Base-by-base conservation (phyloP, 37 sponge, comb jelly and placozoan genomes). In the Crambe crambe region DNA sequence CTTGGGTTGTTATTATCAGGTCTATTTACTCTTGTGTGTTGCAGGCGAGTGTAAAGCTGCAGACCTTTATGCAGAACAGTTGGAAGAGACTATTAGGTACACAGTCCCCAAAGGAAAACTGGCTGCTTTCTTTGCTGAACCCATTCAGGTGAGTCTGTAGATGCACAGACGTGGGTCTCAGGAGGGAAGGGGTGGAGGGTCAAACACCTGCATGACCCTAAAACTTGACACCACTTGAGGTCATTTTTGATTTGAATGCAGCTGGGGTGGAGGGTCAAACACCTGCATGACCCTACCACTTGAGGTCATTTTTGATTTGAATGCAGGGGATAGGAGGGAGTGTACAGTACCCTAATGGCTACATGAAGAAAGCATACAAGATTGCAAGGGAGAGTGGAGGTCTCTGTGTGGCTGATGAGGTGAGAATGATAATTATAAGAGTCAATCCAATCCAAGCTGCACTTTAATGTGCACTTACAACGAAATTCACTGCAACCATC, bases 111-210 rank as follows among this genome's bases (percentile, higher is more conserved):
- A 83, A 80, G 76, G 71, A 21, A 86, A 79, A 65, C 36, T 97
- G 18, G 98, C 95, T 57, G 98, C 85, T 3, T 95, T 97, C 74
- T 85, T 95, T 74, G 93, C 86, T 41, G 98, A 97, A 80, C 81
- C 87, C 6, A 92, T 97, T 30, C 95, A 96, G 71, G 95, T 91
- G 17, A 31, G 84, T 30, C 54, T 51, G 15, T n/a, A n/a, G n/a
- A n/a, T n/a, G n/a, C n/a, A n/a, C n/a, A n/a, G n/a, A n/a, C n/a
- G n/a, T n/a, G n/a, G n/a, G n/a, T n/a, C n/a, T n/a, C n/a, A n/a
- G n/a, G n/a, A n/a, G n/a, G n/a, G n/a, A n/a, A n/a, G n/a, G n/a
- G n/a, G n/a, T n/a, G n/a, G n/a, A n/a, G n/a, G n/a, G n/a, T n/a
- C n/a, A n/a, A n/a, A n/a, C n/a, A n/a, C n/a, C n/a, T n/a, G n/a